Evolutionary conservation across 2,888 invertebrate species (phyloP).

Genomic region (Andrena marginata): DNA sequence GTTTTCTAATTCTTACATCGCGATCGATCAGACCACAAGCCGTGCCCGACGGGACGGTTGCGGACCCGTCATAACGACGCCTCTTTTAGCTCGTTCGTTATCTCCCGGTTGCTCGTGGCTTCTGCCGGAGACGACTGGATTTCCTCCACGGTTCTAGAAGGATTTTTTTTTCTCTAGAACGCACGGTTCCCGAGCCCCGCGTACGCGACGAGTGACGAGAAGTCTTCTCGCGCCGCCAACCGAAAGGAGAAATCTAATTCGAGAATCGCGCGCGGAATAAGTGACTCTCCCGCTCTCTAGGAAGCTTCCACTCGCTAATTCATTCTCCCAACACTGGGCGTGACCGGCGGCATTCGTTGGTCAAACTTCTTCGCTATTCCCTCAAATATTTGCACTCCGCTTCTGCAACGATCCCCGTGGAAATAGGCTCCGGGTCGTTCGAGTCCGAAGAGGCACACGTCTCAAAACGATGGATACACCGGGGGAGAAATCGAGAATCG

Average conservation of each 20-base stretch:
- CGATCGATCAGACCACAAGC: background rate
- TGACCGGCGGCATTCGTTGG: background rate
- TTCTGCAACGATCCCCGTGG: background rate
- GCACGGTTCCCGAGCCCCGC: background rate
- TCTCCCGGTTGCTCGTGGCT: background rate
- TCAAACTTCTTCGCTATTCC: background rate
- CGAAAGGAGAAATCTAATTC: conserved; percentile 56
- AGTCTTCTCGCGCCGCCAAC: conserved; percentile 5
- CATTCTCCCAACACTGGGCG: conserved; percentile 48
- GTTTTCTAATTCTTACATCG: background rate
- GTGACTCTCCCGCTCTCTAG: conserved; percentile 36
- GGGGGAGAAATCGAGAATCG: no score
- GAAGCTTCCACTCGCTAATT: conserved; percentile 67
- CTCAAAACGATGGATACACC: no score
- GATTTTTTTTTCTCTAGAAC: background rate
- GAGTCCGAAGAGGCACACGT: background rate
- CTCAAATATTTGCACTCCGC: conserved; percentile 23
- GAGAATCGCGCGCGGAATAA: conserved; percentile 32
- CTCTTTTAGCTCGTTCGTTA: conserved; percentile 18
- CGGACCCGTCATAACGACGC: background rate
- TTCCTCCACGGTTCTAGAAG: conserved; percentile 8
- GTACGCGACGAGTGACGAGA: conserved; percentile 23
- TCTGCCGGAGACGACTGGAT: background rate
- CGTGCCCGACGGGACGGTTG: background rate
- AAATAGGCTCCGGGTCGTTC: background rate